Base-by-base conservation (phyloP, 2,888 invertebrate species). In the Aquatica leii region DNA sequence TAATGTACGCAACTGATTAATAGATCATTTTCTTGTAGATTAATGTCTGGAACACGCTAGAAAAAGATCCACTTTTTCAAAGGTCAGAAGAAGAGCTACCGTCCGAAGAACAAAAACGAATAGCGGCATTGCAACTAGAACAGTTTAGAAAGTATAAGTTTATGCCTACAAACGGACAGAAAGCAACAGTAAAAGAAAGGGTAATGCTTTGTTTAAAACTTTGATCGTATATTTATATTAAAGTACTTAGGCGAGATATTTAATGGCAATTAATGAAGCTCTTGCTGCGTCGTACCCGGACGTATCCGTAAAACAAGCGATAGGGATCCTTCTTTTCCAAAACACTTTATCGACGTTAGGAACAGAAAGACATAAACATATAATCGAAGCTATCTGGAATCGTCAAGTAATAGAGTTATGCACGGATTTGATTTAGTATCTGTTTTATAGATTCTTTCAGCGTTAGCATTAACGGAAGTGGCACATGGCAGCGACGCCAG, bases 401-500 rank as follows among this genome's bases (percentile, higher is more conserved):
- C 87, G 90, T 78, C 88, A 92, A 83, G 89, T 90, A 77, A 77
- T 79, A 41, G 20, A 37, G 40, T 37, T 40, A 34, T 21, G n/a
- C 48, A 31, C 12, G 43, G n/a, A 68, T 71, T 21, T 8, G 4
- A 3, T 11, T 67, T 31, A 9, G 11, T n/a, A 62, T 54, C 49
- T 18, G 56, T 61, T 65, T 73, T 69, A 34, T 75, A 90, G 90
- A 86, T 90, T 57, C 82, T 90, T 66, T 92, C 95, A 1, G 93
- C 94, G 74, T 89, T 97, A 80, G 93, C 94, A 0, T 82, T 98
- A 67, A 98, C 98, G 0, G 98, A 98, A 84, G 86, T 98, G 20
- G 88, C 94, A 18, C 98, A 98, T 82, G 98, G 98, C 0, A 95
- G 95, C 34, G 97, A 98, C 82, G 94, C 95, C 2, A 93, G 94